Evolutionary conservation across 2,888 invertebrate genomes (phyloP).

Genomic region (Cephalotes varians): DNA sequence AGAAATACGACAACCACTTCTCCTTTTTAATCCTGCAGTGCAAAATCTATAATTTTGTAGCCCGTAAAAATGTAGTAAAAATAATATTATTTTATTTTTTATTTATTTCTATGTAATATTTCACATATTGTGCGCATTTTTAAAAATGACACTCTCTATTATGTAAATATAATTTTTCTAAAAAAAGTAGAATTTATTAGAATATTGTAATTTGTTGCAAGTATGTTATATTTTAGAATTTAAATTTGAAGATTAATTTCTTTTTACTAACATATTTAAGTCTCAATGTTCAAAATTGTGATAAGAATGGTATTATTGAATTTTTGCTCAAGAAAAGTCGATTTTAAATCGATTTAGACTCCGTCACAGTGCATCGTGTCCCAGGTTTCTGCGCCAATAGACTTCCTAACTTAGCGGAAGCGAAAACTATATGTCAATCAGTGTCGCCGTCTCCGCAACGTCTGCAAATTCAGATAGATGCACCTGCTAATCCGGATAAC

Average conservation of each 20-base stretch:
- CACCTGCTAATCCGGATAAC: slow-evolving; percentile 57
- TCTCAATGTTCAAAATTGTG: background rate
- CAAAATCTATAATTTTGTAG: background rate
- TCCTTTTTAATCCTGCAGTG: background rate
- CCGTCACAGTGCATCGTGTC: background rate
- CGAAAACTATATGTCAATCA: slow-evolving; percentile 72
- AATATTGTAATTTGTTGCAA: background rate
- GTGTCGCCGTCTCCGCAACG: slow-evolving; percentile 60
- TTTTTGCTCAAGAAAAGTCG: background rate
- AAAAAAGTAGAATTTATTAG: slow-evolving; percentile 1
- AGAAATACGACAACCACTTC: slow-evolving; percentile 4
- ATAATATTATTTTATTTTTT: background rate
- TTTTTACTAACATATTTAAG: background rate
- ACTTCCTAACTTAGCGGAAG: slow-evolving; percentile 63
- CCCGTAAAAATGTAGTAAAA: background rate
- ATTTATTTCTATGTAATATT: background rate
- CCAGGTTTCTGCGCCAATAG: slow-evolving; percentile 15
- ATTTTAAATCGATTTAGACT: background rate
- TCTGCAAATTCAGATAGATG: slow-evolving; percentile 55
- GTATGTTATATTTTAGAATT: background rate
- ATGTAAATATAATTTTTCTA: background rate
- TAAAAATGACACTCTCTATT: background rate
- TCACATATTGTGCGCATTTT: background rate
- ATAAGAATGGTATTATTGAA: background rate
- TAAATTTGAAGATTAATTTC: background rate